Evolutionary conservation across 2,797 vertebrate genomes (phyloP).

Genomic region (Prionace glauca): DNA sequence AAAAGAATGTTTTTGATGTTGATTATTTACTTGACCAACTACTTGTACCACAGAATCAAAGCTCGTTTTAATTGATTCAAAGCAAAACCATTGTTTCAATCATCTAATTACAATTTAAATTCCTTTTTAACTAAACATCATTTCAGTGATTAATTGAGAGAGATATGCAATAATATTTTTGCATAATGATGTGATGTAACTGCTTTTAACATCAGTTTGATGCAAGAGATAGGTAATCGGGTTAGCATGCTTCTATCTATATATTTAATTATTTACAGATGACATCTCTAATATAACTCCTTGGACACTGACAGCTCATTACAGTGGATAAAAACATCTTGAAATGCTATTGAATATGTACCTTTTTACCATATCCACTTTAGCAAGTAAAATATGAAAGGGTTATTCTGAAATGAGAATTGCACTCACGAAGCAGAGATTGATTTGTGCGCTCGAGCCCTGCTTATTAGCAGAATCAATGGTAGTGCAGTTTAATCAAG

Average conservation of each 20-base stretch:
- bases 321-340: background rate
- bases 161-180: background rate
- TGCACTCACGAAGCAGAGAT: background rate
- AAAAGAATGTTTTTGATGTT: background rate
- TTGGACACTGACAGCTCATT: background rate
- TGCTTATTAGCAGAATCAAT: slow-evolving; percentile 9
- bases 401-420: slow-evolving; percentile 19
- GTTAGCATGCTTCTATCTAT: background rate
- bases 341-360: background rate
- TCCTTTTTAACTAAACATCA: background rate
- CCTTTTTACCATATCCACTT: background rate
- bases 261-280: background rate
- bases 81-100: background rate
- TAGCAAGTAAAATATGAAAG: slow-evolving; percentile 2
- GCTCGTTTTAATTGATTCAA: background rate
- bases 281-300: background rate
- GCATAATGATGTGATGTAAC: background rate
- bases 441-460: background rate
- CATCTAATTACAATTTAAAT: background rate
- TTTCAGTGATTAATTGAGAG: background rate
- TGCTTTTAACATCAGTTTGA: background rate
- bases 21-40: background rate
- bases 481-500: slow-evolving; percentile 5
- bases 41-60: background rate
- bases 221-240: background rate